A percentile compares a stretch with the other conserved stretches of the same genome.
These are phyloP conservation scores for Acronicta psi DNA, from an alignment of 2,888 invertebrate species.

Conservation along the genomic window DNA sequence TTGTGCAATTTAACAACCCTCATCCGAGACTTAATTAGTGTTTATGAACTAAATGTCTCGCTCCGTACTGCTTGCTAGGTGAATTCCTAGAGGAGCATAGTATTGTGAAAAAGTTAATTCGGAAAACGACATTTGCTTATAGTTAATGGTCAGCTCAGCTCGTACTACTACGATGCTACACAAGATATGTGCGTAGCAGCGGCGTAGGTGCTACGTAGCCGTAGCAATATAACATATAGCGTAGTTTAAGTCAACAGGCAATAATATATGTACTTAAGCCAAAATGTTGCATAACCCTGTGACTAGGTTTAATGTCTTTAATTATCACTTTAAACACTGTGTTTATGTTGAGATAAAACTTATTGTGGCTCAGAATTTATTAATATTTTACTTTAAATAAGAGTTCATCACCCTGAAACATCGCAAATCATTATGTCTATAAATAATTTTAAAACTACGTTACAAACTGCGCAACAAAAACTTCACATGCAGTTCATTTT, in stretches of 20 bases:
- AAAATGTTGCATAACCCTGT: too few relatives aligned
- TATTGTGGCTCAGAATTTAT: too few relatives aligned
- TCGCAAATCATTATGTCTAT: too few relatives aligned
- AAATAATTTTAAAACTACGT: not conserved
- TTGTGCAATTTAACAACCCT: slow-evolving; percentile 21
- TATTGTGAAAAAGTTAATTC: slow-evolving; percentile 1
- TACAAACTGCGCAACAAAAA: not conserved
- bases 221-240: too few relatives aligned
- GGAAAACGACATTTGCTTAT: not conserved
- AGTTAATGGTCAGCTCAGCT: slow-evolving; percentile 14
- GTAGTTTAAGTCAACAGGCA: too few relatives aligned
- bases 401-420: too few relatives aligned
- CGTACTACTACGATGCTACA: not conserved
- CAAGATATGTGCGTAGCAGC: not conserved
- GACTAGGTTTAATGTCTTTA: too few relatives aligned
- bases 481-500: not conserved
- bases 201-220: too few relatives aligned
- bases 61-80: not conserved
- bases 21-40: slow-evolving; percentile 28
- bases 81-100: slow-evolving; percentile 2
- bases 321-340: too few relatives aligned
- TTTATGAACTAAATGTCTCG: slow-evolving; percentile 15
- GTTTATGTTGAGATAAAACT: too few relatives aligned
- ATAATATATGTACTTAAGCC: too few relatives aligned
- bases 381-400: too few relatives aligned